Percentiles rank a stretch among this genome's conserved stretches.
These are phyloP conservation scores for Matsumyia berberina DNA, from an alignment of 2,888 invertebrate species.

Conservation along the genomic window DNA sequence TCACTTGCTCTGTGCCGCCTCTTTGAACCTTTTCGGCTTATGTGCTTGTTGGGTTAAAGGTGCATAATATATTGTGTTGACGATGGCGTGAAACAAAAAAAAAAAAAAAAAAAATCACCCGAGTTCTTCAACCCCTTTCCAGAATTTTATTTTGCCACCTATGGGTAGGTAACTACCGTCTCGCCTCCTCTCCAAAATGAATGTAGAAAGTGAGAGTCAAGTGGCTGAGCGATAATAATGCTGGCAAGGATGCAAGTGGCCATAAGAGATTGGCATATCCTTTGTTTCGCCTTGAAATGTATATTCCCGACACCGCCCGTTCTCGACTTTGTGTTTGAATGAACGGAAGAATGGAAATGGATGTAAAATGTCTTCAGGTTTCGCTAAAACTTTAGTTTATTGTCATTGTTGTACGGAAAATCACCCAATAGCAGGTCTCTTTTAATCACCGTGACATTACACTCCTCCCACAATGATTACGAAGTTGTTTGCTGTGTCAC, in stretches of 20 bases:
- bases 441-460: neutral
- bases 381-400: neutral
- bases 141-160: slow-evolving; percentile 31
- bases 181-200: slow-evolving; percentile 39
- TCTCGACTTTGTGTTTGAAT: neutral
- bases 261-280: slow-evolving; percentile 53
- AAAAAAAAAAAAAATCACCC: slow-evolving; percentile 28
- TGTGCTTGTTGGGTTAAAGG: slow-evolving; percentile 72
- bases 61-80: slow-evolving; percentile 76
- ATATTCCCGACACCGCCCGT: neutral
- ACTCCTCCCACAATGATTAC: slow-evolving; percentile 8
- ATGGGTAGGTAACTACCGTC: slow-evolving; percentile 55
- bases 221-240: slow-evolving; percentile 63
- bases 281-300: slow-evolving; percentile 31
- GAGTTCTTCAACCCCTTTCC: slow-evolving; percentile 45
- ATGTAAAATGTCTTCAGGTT: neutral
- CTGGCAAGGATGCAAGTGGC: slow-evolving; percentile 55
- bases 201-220: slow-evolving; percentile 63
- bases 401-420: neutral
- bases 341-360: slow-evolving; percentile 1
- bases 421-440: neutral
- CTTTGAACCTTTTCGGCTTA: slow-evolving; percentile 75
- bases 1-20: slow-evolving; percentile 60
- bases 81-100: slow-evolving; percentile 74
- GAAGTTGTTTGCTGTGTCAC: slow-evolving; percentile 59